phyloP scores from a whole-genome alignment of 1,140 invertebrate species.

The Drosophila melanogaster region Release_6_plus_ISO1_MT NT_033777.3:31565501-31566000 shows the following conservation, averaged over 20 bases:
- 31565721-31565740: slow-evolving; percentile 55
- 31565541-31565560: slow-evolving; percentile 43
- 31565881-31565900: slow-evolving; percentile 70
- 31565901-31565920: slow-evolving; percentile 48
- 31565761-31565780: slow-evolving; percentile 61
- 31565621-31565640: slow-evolving; percentile 60
- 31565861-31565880: slow-evolving; percentile 81
- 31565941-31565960: slow-evolving; percentile 51
- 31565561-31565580: slow-evolving; percentile 19
- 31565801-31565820: slow-evolving; percentile 69
- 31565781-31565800: slow-evolving; percentile 76
- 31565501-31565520: slow-evolving; percentile 54
- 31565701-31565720: slow-evolving; percentile 37
- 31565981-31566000: slow-evolving; percentile 64
- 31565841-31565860: slow-evolving; percentile 51
- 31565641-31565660: slow-evolving; percentile 78
- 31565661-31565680: slow-evolving; percentile 56
- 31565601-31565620: slow-evolving; percentile 71
- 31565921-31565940: slow-evolving; percentile 22
- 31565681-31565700: slow-evolving; percentile 37
- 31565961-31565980: slow-evolving; percentile 56
- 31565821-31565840: slow-evolving; percentile 21
- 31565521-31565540: slow-evolving; percentile 65
- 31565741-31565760: slow-evolving; percentile 69
- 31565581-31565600: slow-evolving; percentile 15